Evolutionary conservation across 2,888 invertebrate genomes (phyloP), one percentile per base, ranked within the genome.

Genomic region (Mesorhabditis belari): DNA sequence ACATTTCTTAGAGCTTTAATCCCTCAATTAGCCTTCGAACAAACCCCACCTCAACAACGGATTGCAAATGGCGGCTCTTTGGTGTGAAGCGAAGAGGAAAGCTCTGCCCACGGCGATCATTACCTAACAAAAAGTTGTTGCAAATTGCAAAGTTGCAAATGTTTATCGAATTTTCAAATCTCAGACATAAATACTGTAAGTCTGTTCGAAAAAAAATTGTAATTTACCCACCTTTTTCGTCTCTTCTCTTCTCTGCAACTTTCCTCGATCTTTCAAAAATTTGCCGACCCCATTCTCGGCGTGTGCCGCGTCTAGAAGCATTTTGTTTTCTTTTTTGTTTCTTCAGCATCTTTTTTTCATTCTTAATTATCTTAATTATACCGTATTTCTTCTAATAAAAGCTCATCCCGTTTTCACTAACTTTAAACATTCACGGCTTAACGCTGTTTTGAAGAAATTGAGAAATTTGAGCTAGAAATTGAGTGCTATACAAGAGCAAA

Each of bases 221-320:
- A 35, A 35, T 12, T 35, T 17, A 6, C 35, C 17, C 51, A 67
- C 64, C 44, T 63, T 57, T 0, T 64, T 62, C 21, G 66, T 67
- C 17, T 66, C 92, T 63, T 88, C 85, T 28, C 91, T 90, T 81
- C 88, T 88, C 79, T 90, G 89, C 69, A 87, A 87, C 82, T 92
- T 92, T 3, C 94, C 92, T 69, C 91, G 88, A 82, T 92, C 91
- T 81, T 93, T 92, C 64, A 98, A 85, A 82, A 96, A 95, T 74
- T 92, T 87, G 1, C 96, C 93, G 83, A 95, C 87, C 3, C 90
- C 87, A 83, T 92, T 93, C 83, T 95, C 95, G 82, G 95, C 95
- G 83, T 94, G 92, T 5, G 95, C 91, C 74, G 96, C 86, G 79
- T 89, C 87, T 87, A 68, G n/a, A 77, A n/a, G n/a, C n/a, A n/a